These are phyloP conservation scores for Anastrepha obliqua DNA, from an alignment of 1,140 invertebrate genomes.

Conservation along the genomic window DNA sequence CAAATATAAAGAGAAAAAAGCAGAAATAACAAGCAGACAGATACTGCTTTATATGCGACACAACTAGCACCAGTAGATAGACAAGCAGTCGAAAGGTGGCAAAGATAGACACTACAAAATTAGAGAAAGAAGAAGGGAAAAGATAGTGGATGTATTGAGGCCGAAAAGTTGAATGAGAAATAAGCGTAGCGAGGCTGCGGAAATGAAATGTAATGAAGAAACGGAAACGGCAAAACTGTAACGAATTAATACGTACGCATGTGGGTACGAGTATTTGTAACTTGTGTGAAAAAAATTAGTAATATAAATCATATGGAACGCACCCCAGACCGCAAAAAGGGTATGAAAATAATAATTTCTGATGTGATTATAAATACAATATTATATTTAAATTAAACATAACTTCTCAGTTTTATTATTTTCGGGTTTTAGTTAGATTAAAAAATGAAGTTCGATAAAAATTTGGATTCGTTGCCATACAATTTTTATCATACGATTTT, in stretches of 20 bases:
- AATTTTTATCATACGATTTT: too few species aligned
- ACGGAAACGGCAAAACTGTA: constrained; percentile 49
- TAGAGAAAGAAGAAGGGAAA: constrained; percentile 14
- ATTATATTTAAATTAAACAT: too few species aligned
- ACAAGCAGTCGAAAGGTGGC: background rate
- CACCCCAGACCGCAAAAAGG: too few species aligned
- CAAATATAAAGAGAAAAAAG: background rate
- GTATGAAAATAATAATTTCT: too few species aligned
- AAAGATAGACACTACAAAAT: background rate
- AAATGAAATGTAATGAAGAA: constrained; percentile 51
- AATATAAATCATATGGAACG: too few species aligned
- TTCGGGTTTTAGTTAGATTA: too few species aligned
- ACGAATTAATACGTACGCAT: background rate
- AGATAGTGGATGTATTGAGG: constrained; percentile 25
- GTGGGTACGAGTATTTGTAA: too few species aligned
- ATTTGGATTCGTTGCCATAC: too few species aligned
- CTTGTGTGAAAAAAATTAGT: too few species aligned
- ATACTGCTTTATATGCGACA: background rate
- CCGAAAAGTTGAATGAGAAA: background rate
- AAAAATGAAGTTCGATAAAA: too few species aligned
- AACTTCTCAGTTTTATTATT: too few species aligned
- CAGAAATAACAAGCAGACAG: constrained; percentile 3
- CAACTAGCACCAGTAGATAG: background rate
- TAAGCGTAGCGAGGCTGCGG: background rate
- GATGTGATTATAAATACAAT: too few species aligned